Conservation (phyloP, 2,113 vertebrate genomes). For the Nesoenas mayeri region DNA sequence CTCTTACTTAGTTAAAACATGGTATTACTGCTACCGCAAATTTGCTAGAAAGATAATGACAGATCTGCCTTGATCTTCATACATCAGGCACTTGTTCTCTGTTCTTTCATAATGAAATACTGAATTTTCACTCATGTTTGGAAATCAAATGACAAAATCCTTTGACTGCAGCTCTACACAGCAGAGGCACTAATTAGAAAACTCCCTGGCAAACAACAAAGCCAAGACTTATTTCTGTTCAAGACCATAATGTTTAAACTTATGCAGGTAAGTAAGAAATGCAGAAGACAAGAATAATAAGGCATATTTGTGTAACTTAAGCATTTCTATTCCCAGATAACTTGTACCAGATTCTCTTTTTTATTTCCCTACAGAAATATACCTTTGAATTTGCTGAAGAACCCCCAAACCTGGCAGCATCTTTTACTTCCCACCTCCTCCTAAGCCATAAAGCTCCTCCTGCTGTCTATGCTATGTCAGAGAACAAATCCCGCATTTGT, state of each 20-base stretch:
- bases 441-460: not conserved
- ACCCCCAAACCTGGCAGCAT: not conserved
- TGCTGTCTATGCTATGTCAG: not conserved
- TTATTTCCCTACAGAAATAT: not conserved
- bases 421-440: not conserved
- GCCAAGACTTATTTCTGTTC: not conserved
- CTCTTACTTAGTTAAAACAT: not conserved
- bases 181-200: constrained; percentile 3
- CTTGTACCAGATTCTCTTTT: not conserved
- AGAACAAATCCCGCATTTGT: not conserved
- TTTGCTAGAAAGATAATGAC: constrained; percentile 6
- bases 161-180: not conserved
- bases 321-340: not conserved
- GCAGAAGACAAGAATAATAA: not conserved
- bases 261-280: not conserved
- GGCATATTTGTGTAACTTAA: not conserved
- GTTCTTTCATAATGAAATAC: not conserved
- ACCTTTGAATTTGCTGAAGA: not conserved
- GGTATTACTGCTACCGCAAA: not conserved
- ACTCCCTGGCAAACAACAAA: not conserved
- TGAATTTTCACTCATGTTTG: not conserved
- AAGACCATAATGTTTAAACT: not conserved
- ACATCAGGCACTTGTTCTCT: not conserved
- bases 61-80: not conserved
- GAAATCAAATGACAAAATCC: constrained; percentile 13